A percentile compares a stretch with the other conserved stretches of the same genome.
Evolutionary conservation across 2,888 invertebrate genomes (phyloP).

Genomic region (Parnassius glacialis): DNA sequence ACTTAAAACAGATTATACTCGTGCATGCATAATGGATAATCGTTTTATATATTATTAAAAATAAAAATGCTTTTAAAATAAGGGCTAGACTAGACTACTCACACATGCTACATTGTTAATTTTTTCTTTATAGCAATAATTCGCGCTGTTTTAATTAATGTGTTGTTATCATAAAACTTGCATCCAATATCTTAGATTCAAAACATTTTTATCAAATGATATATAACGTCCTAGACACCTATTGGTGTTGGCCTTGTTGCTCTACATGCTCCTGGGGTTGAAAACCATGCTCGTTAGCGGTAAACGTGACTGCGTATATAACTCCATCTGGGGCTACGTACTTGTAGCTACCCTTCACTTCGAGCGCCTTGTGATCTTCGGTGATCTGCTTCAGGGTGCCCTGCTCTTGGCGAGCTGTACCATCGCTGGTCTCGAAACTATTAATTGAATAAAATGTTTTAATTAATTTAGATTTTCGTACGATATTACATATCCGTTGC

Average conservation of each 20-base stretch:
- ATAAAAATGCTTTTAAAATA: conserved; percentile 11
- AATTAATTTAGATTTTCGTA: background rate
- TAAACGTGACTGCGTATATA: conserved; percentile 75
- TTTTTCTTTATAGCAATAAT: background rate
- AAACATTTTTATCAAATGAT: conserved; percentile 6
- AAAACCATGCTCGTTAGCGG: conserved; percentile 82
- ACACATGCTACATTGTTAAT: background rate
- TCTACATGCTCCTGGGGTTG: conserved; percentile 70
- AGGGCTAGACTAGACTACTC: background rate
- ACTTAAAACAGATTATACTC: background rate
- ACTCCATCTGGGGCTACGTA: conserved; percentile 78
- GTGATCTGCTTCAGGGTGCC: conserved; percentile 77
- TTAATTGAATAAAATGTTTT: background rate
- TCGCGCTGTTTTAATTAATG: background rate
- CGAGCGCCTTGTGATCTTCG: conserved; percentile 72
- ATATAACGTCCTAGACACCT: background rate
- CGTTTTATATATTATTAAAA: background rate
- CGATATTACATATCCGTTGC: too few species aligned
- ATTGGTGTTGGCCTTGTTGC: conserved; percentile 44
- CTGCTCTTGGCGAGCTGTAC: conserved; percentile 73
- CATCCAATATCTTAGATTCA: background rate
- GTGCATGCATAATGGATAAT: background rate
- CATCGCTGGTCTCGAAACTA: conserved; percentile 78
- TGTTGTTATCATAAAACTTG: background rate
- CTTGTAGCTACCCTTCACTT: conserved; percentile 76